phyloP scores from a whole-genome alignment of 2,113 vertebrate genomes.

The Dendropsophus ebraccatus region DNA sequence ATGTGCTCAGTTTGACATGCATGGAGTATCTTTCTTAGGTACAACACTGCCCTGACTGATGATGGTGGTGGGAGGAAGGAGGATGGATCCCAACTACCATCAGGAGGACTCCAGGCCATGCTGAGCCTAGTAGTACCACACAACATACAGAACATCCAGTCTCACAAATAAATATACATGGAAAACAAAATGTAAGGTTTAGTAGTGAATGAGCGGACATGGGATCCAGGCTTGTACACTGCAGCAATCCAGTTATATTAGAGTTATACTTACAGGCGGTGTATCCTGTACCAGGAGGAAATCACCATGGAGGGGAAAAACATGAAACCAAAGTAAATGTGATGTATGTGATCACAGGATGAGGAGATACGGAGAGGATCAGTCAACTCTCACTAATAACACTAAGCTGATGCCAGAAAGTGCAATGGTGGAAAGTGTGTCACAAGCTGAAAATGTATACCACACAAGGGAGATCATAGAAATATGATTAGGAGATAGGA shows the following conservation, averaged over 20 bases:
- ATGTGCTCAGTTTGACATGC: too few species aligned
- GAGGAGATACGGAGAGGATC: too few species aligned
- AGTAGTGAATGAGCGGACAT: neutral
- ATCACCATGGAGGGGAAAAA: slow-evolving; percentile 18
- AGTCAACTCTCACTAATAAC: too few species aligned
- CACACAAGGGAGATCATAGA: neutral
- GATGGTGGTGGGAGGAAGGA: too few species aligned
- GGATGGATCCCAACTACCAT: too few species aligned
- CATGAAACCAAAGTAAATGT: slow-evolving; percentile 11
- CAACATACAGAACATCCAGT: neutral
- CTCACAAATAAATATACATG: neutral
- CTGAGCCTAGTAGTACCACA: neutral
- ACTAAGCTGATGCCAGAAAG: neutral
- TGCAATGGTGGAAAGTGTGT: neutral
- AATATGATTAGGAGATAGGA: too few species aligned
- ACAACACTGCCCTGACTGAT: too few species aligned
- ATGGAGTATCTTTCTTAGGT: too few species aligned
- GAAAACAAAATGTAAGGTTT: neutral
- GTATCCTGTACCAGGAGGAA: slow-evolving; percentile 27
- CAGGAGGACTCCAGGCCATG: too few species aligned
- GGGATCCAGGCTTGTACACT: neutral
- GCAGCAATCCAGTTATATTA: neutral
- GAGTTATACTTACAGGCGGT: slow-evolving; percentile 49
- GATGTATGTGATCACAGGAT: neutral
- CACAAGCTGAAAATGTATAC: too few species aligned